phyloP scores from a whole-genome alignment of 2,797 vertebrate genomes.

The Danio albolineatus region DNA sequence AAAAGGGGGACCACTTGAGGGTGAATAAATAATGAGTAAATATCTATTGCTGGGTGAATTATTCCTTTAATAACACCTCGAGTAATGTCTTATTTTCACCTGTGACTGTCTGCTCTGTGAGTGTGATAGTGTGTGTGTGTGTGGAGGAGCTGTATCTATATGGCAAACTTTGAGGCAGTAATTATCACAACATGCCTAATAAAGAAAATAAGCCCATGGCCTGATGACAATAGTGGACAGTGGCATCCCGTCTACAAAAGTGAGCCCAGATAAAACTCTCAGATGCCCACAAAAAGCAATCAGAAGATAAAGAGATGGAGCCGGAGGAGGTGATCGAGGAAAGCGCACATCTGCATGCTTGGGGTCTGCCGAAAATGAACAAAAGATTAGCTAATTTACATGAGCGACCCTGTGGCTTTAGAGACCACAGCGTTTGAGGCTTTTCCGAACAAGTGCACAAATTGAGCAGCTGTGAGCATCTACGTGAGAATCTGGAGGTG shows the following conservation, averaged over 20 bases:
- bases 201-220: neutral
- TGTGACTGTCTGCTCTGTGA: no score
- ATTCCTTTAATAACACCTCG: no score
- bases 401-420: constrained; percentile 30
- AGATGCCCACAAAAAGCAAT: constrained; percentile 23
- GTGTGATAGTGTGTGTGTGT: no score
- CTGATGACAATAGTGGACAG: neutral
- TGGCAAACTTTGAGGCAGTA: no score
- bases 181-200: neutral
- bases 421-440: constrained; percentile 3
- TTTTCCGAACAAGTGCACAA: constrained; percentile 31
- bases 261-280: constrained; percentile 15
- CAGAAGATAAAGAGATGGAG: constrained; percentile 36
- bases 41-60: no score
- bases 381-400: constrained; percentile 40
- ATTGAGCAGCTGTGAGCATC: constrained; percentile 38
- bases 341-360: constrained; percentile 17
- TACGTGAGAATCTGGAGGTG: neutral
- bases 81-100: no score
- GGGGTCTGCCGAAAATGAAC: constrained; percentile 10
- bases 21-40: no score
- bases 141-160: no score
- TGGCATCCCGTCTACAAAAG: constrained; percentile 1
- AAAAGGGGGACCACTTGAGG: no score
- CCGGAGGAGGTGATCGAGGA: constrained; percentile 58